Base-by-base conservation (phyloP, 1,140 invertebrate genomes). In the Mycetomoellerius zeteki region DNA sequence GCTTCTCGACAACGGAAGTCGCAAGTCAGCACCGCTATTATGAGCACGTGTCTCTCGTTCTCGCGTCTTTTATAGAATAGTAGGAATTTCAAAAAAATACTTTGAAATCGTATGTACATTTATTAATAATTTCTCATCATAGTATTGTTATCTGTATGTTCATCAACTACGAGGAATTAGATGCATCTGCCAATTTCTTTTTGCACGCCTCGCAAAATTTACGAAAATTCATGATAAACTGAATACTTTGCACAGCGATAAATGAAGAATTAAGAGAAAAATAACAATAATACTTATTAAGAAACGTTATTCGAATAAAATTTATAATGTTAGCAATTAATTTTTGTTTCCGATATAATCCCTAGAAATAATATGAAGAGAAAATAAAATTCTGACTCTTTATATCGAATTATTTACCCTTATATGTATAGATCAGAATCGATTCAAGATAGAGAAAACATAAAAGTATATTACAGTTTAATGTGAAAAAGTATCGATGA, bases 61-160 rank as follows among this genome's bases (percentile, higher is more conserved):
- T 82, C 19, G 43, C 50, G 24, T 82, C 37, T 72, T 24, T 62
- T 37, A 33, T 16, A 14, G 54, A 82, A 82, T 73, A 52, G 3
- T 72, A 72, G 21, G 19, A 82, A 72, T 82, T 71, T 72, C 12
- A 82, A 69, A 82, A 56, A 73, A 60, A 58, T 82, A 58, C 6
- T 58, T 81, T 82, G 16, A 1, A 72, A 8, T 72, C 52, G 33
- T 37, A 37, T 37, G 6, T 60, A 60, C 19, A 6, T 60, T 14
- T 58, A 30, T 72, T 33, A 82, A 8, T 0, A 1, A 0, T 52
- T 24, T 69, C 47, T 67, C 50, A 65, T 69, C 30, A 67, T 12
- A 54, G 7, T 64, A 10, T 65, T 65, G 16, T 43, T 3, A 19
- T 52, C 24, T 24, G 19, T 33, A 30, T 37, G 14, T 65, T 47